Base-by-base conservation (phyloP, 1,140 invertebrate genomes). In the Pantala flavescens region DNA sequence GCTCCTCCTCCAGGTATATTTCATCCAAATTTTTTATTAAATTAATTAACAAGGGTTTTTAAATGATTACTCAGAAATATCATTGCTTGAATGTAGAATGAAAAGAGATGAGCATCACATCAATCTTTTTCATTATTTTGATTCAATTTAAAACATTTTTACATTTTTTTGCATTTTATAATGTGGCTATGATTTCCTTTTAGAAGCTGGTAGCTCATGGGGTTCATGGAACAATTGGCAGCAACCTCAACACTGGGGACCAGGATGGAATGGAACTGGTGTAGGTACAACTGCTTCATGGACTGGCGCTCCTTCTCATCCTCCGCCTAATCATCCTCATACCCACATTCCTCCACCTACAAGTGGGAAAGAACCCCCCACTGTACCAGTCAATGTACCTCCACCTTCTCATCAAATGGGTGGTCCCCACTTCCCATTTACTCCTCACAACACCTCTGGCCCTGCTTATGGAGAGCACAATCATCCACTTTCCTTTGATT, bases 281-380 rank as follows among this genome's bases (percentile, higher is more conserved):
- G 24, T 23, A 43, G 78, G 77, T 72, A 36, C 75, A 23, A 75
- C 76, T 74, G 75, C 63, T 43, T 74, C 76, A 71, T 72, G 75
- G 71, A 75, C 77, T 21, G 77, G 76, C 74, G 5, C 49, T 63
- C 49, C 49, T 21, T 19, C 49, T 16, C 49, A 63, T 12, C 49
- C 49, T 3, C 49, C 49, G 3, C 49, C 49, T 21, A 63, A 21
- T 21, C 49, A 63, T 12, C 49, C 49, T 3, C 49, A 63, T 12
- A 16, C 49, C 49, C 49, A 63, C n/a, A 21, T 63, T 63, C 3
- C 49, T 16, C 49, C 49, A 7, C 49, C 49, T 5, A 63, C 49
- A 7, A 12, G 49, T 16, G 49, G 49, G 16, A 63, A 63, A 21
- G 49, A 63, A 19, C 49, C 49, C 12, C 49, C 49, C 5, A 21